Evolutionary conservation across 2,888 invertebrate species (phyloP), one percentile per base, ranked within the genome.

Genomic region (Noctua janthe): DNA sequence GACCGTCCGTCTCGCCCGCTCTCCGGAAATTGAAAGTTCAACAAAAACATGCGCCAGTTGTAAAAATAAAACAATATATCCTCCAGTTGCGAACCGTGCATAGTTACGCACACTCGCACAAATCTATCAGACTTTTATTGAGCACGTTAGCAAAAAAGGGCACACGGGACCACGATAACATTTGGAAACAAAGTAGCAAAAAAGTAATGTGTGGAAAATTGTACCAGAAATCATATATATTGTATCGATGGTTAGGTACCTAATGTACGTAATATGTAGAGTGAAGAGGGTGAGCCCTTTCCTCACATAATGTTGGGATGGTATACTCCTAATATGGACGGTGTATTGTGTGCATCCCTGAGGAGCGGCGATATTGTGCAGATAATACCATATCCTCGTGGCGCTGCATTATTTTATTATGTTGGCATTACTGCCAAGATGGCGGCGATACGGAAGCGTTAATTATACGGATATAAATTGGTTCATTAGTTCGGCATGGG

Each of bases 371-470:
- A 80, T 84, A 76, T 84, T 49, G n/a, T 20, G 43, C 23, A n/a
- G 51, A 23, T 80, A 84, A 83, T 84, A 35, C 15, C 20, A 72
- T 72, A 49, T 47, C 15, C 17, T 69, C 20, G n/a, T 23, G 39
- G 23, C 67, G 29, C 82, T 83, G 82, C 82, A 83, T 74, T 83
- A 79, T 78, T 82, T 79, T 79, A 83, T 83, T 78, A 69, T 35
- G 39, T 39, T 64, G 23, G 7, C 59, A 77, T 76, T 51, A 59
- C 39, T 43, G 82, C 11, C 23, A 54, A 62, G 66, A 77, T 62
- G 59, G 59, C 39, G 62, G 69, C 29, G 43, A 62, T 49, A 51
- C 62, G 59, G 35, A 75, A 69, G 20, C 13, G 59, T 75, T 81
- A 23, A 81, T 69, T 74, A 80, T 35, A 43, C n/a, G 15, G 47